phyloP scores from a whole-genome alignment of 2,797 vertebrate genomes.

The Anomalospiza imberbis region DNA sequence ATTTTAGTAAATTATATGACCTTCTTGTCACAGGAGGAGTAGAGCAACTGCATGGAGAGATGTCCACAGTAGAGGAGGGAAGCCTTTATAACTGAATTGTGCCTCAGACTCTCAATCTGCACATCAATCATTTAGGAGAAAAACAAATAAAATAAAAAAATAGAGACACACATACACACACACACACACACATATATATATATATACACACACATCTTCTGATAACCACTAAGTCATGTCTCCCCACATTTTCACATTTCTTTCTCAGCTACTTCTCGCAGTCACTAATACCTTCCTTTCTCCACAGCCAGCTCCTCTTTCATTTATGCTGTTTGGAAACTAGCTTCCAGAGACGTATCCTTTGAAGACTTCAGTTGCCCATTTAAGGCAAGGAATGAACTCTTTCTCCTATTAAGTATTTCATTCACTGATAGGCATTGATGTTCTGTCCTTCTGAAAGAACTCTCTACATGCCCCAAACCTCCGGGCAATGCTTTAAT shows the following conservation, averaged over 20 bases:
- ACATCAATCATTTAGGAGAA: neutral
- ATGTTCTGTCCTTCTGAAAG: constrained; percentile 27
- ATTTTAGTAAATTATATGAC: neutral
- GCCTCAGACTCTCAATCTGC: neutral
- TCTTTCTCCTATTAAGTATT: constrained; percentile 22
- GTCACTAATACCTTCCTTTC: neutral
- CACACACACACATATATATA: no score
- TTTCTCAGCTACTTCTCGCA: neutral
- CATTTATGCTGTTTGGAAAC: neutral
- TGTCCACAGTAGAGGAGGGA: neutral
- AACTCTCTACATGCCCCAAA: neutral
- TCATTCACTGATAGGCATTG: constrained; percentile 27
- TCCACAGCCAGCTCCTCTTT: neutral
- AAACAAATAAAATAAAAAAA: no score
- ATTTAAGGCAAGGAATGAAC: constrained; percentile 46
- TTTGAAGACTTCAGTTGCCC: constrained; percentile 16
- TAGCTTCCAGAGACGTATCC: neutral
- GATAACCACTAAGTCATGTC: neutral
- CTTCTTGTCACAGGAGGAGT: neutral
- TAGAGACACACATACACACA: no score
- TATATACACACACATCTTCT: neutral
- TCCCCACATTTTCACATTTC: neutral
- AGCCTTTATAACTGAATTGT: neutral
- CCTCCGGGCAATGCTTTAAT: constrained; percentile 46
- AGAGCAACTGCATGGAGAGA: neutral